Conservation (phyloP, 1,140 invertebrate genomes). For the Drosophila watanabei region DNA sequence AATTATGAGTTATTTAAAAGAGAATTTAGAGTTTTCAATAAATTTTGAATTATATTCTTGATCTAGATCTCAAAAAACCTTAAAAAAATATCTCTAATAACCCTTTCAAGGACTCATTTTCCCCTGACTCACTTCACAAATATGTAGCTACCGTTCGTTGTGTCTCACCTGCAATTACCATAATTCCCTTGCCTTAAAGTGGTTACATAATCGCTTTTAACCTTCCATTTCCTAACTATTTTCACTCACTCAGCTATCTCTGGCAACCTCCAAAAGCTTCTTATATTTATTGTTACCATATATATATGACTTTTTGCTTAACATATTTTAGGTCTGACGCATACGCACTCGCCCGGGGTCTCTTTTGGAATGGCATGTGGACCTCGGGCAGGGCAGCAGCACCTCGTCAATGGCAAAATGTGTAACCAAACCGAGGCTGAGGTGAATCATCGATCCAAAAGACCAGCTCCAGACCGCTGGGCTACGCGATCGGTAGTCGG, state of each 20-base stretch:
- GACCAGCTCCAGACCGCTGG: slow-evolving; percentile 47
- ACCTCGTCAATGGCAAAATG: slow-evolving; percentile 57
- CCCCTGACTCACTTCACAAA: slow-evolving; percentile 1
- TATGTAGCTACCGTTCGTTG: neutral
- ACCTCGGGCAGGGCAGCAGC: slow-evolving; percentile 23
- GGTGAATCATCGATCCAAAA: slow-evolving; percentile 61
- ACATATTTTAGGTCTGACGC: slow-evolving; percentile 71
- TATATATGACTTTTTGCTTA: slow-evolving; percentile 7
- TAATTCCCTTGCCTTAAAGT: slow-evolving; percentile 17
- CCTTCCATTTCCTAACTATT: slow-evolving; percentile 32
- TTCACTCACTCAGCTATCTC: slow-evolving; percentile 42
- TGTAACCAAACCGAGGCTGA: slow-evolving; percentile 58
- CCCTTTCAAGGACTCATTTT: neutral
- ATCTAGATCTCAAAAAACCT: neutral
- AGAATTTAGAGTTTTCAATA: neutral
- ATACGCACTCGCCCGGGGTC: slow-evolving; percentile 54
- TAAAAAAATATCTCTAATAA: neutral
- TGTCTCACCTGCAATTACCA: slow-evolving; percentile 26
- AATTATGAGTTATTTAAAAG: neutral
- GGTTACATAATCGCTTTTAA: slow-evolving; percentile 27
- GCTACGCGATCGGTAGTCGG: slow-evolving; percentile 48
- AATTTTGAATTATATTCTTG: neutral
- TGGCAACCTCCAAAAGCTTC: slow-evolving; percentile 38
- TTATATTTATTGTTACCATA: slow-evolving; percentile 31
- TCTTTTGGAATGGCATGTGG: slow-evolving; percentile 44